Percentiles rank a stretch among this genome's conserved stretches.
Conservation (phyloP, 2,113 vertebrate species). For the Tauraco erythrolophus region DNA sequence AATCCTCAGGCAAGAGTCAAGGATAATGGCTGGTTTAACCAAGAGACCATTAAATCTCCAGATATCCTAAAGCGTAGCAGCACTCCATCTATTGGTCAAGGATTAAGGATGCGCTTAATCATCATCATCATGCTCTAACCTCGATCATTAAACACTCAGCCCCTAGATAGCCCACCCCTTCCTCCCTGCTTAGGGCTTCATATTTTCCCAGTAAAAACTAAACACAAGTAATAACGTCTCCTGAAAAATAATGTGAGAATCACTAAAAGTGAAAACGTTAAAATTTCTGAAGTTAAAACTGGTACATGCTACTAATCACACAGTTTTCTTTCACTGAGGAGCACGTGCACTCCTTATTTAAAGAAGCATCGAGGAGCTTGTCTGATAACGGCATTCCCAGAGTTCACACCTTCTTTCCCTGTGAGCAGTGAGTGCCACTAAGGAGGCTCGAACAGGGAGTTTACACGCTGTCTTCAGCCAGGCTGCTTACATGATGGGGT, state of each 20-base stretch:
- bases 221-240: neutral
- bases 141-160: neutral
- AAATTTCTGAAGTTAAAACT: neutral
- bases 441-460: neutral
- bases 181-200: neutral
- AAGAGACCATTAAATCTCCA: conserved; percentile 40
- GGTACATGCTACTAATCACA: neutral
- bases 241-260: neutral
- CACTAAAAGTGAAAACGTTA: accelerated
- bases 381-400: accelerated
- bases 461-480: neutral
- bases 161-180: neutral
- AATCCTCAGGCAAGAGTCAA: conserved; percentile 24
- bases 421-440: neutral
- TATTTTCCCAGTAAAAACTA: neutral
- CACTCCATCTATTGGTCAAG: conserved; percentile 48
- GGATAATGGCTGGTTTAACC: conserved; percentile 41
- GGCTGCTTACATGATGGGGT: accelerated
- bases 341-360: neutral
- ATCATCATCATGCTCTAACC: neutral
- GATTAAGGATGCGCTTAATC: neutral
- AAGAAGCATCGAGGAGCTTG: neutral
- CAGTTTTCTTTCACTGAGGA: neutral
- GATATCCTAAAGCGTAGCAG: conserved; percentile 19
- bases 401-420: neutral